Base-by-base conservation (phyloP, 2,888 invertebrate species). In the Leptopilina myrica region DNA sequence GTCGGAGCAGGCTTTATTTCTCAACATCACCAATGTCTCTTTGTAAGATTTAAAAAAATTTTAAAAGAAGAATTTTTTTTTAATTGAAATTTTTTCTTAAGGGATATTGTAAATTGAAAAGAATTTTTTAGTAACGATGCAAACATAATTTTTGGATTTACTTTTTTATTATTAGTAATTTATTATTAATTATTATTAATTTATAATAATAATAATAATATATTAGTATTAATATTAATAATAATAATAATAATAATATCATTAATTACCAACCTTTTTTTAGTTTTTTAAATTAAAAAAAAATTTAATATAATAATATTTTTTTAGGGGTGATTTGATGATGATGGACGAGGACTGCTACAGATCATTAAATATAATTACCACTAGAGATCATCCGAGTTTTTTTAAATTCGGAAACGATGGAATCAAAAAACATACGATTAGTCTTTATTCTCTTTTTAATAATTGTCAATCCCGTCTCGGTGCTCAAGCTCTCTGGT, bases 331-430 rank as follows among this genome's bases (percentile, higher is more conserved):
- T 76, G 94, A 96, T 87, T 93, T 95, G 86, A 94, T 97, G 20
- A 93, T 94, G 83, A 93, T 97, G 80, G 96, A 96, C 91, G 93
- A 94, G 59, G 95, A 95, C 83, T 95, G 95, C 0, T 96, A 95
- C 90, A 94, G 94, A 79, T 95, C 96, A 0, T 92, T 98, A 64
- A 95, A 97, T 90, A 95, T 98, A 83, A 96, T 97, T 90, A 94
- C 95, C 82, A 93, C 94, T 3, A 93, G 94, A 76, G 93, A 94
- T 2, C 96, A 97, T 88, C 96, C 97, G 9, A 95, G 96, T 80
- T 94, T 94, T 53, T 96, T 95, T 90, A 96, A 96, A 90, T 93
- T 94, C 81, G 95, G 95, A 7, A 92, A 92, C 46, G 93, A 92
- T 1, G 93, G 93, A 8, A 92, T 93, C 81, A 93, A 90, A 78